Evolutionary conservation across 2,113 vertebrate species (phyloP).

Genomic region (Psammodynastes pulverulentus): DNA sequence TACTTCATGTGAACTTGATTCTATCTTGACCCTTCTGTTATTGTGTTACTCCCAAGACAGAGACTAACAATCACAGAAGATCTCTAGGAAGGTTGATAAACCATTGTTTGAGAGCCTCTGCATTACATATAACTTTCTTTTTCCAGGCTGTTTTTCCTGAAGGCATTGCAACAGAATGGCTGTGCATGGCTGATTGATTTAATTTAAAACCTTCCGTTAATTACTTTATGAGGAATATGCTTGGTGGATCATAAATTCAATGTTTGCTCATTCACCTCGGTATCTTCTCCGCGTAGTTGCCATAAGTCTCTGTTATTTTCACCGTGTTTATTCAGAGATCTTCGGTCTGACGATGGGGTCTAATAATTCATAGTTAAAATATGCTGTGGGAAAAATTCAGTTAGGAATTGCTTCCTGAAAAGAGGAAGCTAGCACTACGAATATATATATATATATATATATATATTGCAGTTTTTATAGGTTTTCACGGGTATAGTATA

Average conservation of each 20-base stretch:
- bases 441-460: conserved; percentile 3
- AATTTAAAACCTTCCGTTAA: conserved; percentile 38
- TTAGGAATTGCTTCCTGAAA: conserved; percentile 43
- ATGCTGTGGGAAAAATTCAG: conserved; percentile 16
- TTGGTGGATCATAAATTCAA: conserved; percentile 39
- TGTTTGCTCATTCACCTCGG: conserved; percentile 9
- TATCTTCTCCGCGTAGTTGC: conserved; percentile 20
- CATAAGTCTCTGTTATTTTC: conserved; percentile 27
- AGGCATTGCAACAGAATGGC: conserved; percentile 13
- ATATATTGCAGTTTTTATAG: too few relatives aligned
- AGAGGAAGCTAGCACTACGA: not conserved
- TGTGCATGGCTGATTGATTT: conserved; percentile 42
- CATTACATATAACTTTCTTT: not conserved
- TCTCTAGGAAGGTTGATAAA: not conserved
- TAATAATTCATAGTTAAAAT: conserved; percentile 34
- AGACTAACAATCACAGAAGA: not conserved
- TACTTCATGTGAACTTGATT: not conserved
- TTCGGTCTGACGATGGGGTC: conserved; percentile 14
- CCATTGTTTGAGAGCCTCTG: fast-evolving
- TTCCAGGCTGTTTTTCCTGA: not conserved
- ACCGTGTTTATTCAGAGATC: conserved; percentile 5
- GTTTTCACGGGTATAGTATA: too few relatives aligned
- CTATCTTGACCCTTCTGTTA: not conserved
- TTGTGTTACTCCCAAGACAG: too few relatives aligned
- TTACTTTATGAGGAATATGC: conserved; percentile 45